Conservation (phyloP, 1,140 invertebrate species). For the Muscidifurax raptorellus region DNA sequence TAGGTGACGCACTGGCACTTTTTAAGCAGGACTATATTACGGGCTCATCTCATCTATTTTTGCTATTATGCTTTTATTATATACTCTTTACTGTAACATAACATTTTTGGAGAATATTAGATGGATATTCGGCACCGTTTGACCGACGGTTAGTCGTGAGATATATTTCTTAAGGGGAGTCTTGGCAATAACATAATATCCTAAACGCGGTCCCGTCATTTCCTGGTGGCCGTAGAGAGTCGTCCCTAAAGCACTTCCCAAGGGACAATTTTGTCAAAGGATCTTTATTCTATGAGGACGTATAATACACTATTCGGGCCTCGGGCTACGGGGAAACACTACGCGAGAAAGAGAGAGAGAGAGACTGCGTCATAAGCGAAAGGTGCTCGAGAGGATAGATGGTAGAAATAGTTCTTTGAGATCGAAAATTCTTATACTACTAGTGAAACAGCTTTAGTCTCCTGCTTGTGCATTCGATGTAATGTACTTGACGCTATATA, state of each 20-base stretch:
- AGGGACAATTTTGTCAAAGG: constrained; percentile 76
- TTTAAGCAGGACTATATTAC: too few species aligned
- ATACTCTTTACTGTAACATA: too few species aligned
- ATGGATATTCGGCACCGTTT: neutral
- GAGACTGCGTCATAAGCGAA: constrained; percentile 39
- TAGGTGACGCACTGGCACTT: too few species aligned
- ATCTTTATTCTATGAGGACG: constrained; percentile 74
- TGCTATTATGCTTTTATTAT: too few species aligned
- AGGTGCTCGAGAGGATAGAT: constrained; percentile 19
- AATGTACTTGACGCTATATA: constrained; percentile 9
- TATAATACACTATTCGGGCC: constrained; percentile 71
- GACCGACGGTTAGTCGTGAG: neutral
- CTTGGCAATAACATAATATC: constrained; percentile 73
- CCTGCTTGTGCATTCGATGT: neutral
- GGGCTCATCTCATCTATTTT: too few species aligned
- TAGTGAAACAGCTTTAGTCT: constrained; percentile 17
- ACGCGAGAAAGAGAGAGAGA: too few species aligned
- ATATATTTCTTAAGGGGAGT: constrained; percentile 62
- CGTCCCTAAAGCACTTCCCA: constrained; percentile 68
- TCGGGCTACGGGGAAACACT: constrained; percentile 68
- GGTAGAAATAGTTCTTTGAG: constrained; percentile 40
- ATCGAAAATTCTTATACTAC: constrained; percentile 31
- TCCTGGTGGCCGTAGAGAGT: constrained; percentile 73
- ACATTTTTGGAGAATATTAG: too few species aligned
- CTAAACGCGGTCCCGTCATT: constrained; percentile 75